phyloP scores from a whole-genome alignment of 2,888 invertebrate genomes.

The Andricus quercusramuli region DNA sequence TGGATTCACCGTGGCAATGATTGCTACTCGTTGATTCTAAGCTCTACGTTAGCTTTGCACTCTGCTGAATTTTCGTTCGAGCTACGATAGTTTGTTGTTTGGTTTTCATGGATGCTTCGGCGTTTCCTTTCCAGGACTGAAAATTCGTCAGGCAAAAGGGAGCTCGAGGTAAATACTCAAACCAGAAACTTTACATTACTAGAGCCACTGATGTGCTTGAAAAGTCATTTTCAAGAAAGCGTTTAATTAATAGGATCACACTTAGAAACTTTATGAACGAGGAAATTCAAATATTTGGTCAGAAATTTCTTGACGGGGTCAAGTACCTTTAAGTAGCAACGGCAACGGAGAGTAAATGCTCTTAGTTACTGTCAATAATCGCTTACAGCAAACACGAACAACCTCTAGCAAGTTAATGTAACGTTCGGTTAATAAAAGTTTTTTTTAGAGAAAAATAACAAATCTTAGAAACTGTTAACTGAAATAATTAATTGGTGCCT shows the following conservation, averaged over 20 bases:
- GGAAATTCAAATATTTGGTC: neutral
- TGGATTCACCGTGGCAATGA: slow-evolving; percentile 31
- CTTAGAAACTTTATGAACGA: neutral
- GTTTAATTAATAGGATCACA: neutral
- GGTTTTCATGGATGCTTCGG: slow-evolving; percentile 20
- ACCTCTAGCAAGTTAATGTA: too few relatives aligned
- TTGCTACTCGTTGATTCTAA: slow-evolving; percentile 23
- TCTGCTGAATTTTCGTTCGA: slow-evolving; percentile 36
- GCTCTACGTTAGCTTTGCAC: slow-evolving; percentile 33
- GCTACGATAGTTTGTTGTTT: slow-evolving; percentile 27
- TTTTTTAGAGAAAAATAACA: too few relatives aligned
- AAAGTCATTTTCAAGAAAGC: neutral
- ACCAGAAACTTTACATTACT: neutral
- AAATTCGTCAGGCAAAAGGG: slow-evolving; percentile 22
- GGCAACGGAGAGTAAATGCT: too few relatives aligned
- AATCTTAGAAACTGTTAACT: too few relatives aligned
- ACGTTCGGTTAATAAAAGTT: too few relatives aligned
- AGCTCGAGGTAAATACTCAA: neutral
- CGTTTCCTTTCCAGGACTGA: slow-evolving; percentile 24
- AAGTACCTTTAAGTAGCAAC: too few relatives aligned
- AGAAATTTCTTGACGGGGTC: neutral
- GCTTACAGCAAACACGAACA: too few relatives aligned
- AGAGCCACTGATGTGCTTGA: neutral
- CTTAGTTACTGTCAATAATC: too few relatives aligned
- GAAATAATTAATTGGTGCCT: too few relatives aligned